Evolutionary conservation across 1,140 invertebrate genomes (phyloP), one percentile per base, ranked within the genome.

Genomic region (Euwallacea similis): DNA sequence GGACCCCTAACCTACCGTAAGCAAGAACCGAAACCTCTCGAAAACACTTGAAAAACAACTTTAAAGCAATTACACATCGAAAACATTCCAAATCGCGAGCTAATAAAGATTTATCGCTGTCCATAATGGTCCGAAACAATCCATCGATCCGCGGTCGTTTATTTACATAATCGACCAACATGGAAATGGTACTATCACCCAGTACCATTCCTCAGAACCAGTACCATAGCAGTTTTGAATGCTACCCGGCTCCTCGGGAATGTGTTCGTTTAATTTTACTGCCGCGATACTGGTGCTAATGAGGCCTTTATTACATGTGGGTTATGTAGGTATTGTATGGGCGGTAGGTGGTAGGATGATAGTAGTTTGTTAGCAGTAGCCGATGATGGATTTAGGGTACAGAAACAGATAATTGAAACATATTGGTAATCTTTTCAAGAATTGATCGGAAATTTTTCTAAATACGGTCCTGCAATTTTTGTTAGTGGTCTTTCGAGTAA

Each of bases 91-190:
- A 13, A 50, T 13, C 46, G 46, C 55, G 55, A 15, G 21, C 55
- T 58, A 58, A 58, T 58, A 58, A 58, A 58, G 55, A 58, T 58
- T 58, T 16, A 58, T 58, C 4, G 21, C 55, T 15, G 55, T 16
- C 55, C 55, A 16, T 58, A 58, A 58, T 58, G 55, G 55, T 10
- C 13, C 46, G 46, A 50, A 50, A 50, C 46, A 13, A 50, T 58
- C 55, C 55, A 53, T 53, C 50, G 11, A 53, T 53, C 15, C 15
- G 6, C 50, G 15, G 15, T 53, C 50, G 50, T 6, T 53, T 11
- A 11, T 11, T 33, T 33, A 33, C 21, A 33, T 33, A 33, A 33
- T 33, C 21, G 11, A 53, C 50, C 8, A 9, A 58, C 55, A 58
- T 58, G 55, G 55, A 9, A 16, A 56, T 56, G 55, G 55, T 58